Conservation (phyloP, 2,888 invertebrate species). For the Chrysomela aeneicollis region DNA sequence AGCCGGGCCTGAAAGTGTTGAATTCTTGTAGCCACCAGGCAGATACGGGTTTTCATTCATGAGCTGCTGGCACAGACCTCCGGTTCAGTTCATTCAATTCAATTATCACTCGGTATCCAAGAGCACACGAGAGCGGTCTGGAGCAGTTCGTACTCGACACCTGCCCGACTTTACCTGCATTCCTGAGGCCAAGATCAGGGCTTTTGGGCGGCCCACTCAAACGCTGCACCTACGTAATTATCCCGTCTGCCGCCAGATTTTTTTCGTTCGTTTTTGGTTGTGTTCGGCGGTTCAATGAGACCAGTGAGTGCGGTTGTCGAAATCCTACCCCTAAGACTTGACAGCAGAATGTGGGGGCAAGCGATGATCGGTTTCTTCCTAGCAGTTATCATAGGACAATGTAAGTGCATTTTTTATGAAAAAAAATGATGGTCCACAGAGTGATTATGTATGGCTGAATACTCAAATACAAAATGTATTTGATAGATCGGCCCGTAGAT, state of each 20-base stretch:
- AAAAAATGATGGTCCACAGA: too few species aligned
- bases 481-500: too few species aligned
- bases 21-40: conserved; percentile 40
- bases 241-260: neutral
- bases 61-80: conserved; percentile 41
- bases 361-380: neutral
- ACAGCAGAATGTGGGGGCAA: neutral
- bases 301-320: neutral
- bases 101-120: conserved; percentile 27
- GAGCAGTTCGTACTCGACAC: conserved; percentile 27
- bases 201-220: conserved; percentile 31
- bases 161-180: conserved; percentile 42
- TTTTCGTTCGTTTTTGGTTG: neutral
- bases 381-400: neutral
- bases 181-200: conserved; percentile 35
- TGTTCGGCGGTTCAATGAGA: neutral
- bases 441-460: too few species aligned
- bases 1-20: conserved; percentile 31
- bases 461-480: too few species aligned
- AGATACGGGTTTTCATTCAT: conserved; percentile 48
- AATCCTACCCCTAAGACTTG: neutral
- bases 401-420: neutral
- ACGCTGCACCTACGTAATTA: conserved; percentile 22
- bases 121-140: conserved; percentile 37
- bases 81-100: conserved; percentile 49